Evolutionary conservation across 2,888 invertebrate species (phyloP).

Genomic region (Eupelmus urozonus): DNA sequence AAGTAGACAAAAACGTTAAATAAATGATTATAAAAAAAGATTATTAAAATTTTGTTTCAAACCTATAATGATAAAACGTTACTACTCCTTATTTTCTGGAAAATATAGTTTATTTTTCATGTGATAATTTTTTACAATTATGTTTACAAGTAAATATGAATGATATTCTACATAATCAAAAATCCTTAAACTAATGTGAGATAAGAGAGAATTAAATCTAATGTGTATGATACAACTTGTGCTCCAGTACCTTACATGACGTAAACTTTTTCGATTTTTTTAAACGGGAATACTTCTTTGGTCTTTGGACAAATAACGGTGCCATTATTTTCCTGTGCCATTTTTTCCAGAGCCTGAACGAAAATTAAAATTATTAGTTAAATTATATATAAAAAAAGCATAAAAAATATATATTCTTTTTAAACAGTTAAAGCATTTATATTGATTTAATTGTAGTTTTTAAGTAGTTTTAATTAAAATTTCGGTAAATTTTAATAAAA

Average conservation of each 20-base stretch:
- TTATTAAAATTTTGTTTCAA: background rate
- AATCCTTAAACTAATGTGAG: slow-evolving; percentile 57
- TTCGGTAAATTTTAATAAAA: no score
- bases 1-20: slow-evolving; percentile 52
- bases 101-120: slow-evolving; percentile 61
- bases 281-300: slow-evolving; percentile 92
- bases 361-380: background rate
- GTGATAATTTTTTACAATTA: slow-evolving; percentile 59
- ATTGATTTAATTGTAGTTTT: no score
- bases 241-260: slow-evolving; percentile 87
- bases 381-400: background rate
- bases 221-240: slow-evolving; percentile 66
- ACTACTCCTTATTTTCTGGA: slow-evolving; percentile 40
- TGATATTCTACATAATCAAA: slow-evolving; percentile 59
- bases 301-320: slow-evolving; percentile 96
- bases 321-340: slow-evolving; percentile 94
- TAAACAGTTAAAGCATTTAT: no score
- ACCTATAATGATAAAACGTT: background rate
- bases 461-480: no score
- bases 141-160: slow-evolving; percentile 53
- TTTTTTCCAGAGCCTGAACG: slow-evolving; percentile 89
- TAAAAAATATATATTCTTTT: no score
- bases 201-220: slow-evolving; percentile 53
- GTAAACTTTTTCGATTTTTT: slow-evolving; percentile 96
- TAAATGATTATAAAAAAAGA: slow-evolving; percentile 53